Percentiles rank a stretch among this genome's conserved stretches.
phyloP scores from a whole-genome alignment of 2,888 invertebrate genomes.

The Tethea ocularis region DNA sequence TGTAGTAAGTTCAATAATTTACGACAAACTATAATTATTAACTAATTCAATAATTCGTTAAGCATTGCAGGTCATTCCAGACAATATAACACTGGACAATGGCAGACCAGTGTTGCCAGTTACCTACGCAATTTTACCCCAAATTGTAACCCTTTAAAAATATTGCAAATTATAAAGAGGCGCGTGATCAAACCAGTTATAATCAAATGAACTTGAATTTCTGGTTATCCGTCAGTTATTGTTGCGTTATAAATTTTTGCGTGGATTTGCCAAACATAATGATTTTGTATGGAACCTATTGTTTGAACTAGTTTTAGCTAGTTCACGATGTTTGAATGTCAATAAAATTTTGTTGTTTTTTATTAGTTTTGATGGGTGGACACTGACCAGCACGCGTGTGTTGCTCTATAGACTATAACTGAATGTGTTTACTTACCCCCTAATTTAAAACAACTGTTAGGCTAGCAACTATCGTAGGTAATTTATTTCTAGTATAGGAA shows the following conservation, averaged over 20 bases:
- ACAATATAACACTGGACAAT: slow-evolving; percentile 60
- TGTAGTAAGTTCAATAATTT: slow-evolving; percentile 49
- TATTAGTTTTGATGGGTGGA: slow-evolving; percentile 8
- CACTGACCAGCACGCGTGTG: slow-evolving; percentile 11
- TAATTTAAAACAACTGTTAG: too few relatives aligned
- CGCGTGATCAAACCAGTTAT: slow-evolving; percentile 72
- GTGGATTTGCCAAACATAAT: slow-evolving; percentile 70
- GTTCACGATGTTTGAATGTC: slow-evolving; percentile 58
- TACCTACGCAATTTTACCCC: slow-evolving; percentile 37
- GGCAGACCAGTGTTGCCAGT: slow-evolving; percentile 54
- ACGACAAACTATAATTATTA: slow-evolving; percentile 66
- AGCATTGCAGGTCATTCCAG: slow-evolving; percentile 70
- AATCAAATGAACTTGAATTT: slow-evolving; percentile 62
- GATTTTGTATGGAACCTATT: slow-evolving; percentile 64
- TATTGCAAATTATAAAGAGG: slow-evolving; percentile 70
- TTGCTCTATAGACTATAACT: not conserved
- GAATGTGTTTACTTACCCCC: not conserved
- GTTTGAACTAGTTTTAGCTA: slow-evolving; percentile 59
- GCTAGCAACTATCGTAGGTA: too few relatives aligned
- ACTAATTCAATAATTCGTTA: slow-evolving; percentile 75
- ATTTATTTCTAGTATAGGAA: too few relatives aligned
- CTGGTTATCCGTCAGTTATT: slow-evolving; percentile 57
- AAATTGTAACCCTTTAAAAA: slow-evolving; percentile 29
- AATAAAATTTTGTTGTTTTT: slow-evolving; percentile 41
- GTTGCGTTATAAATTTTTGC: slow-evolving; percentile 56